Conservation (phyloP, 2,113 vertebrate species). For the Axis porcinus region DNA sequence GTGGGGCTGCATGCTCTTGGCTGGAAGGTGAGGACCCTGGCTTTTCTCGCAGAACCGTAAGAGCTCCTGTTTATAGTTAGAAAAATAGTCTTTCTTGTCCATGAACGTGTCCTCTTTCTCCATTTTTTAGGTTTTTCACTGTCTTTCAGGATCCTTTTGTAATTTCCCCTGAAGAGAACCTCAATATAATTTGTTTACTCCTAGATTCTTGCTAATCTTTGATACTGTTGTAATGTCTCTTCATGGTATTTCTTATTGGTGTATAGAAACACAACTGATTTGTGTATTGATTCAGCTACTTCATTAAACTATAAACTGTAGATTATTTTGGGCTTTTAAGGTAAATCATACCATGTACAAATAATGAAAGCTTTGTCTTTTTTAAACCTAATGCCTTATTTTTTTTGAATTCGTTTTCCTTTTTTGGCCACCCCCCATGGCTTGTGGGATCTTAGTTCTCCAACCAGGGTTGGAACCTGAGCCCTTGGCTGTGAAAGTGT, state of each 20-base stretch:
- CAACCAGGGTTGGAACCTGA: neutral
- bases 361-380: neutral
- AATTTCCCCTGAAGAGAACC: neutral
- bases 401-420: neutral
- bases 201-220: neutral
- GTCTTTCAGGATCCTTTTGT: neutral
- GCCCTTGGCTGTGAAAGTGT: neutral
- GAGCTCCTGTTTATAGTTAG: neutral
- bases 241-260: neutral
- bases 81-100: neutral
- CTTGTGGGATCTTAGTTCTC: neutral
- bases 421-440: neutral
- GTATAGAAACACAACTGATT: neutral
- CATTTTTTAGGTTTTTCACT: neutral
- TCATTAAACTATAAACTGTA: neutral
- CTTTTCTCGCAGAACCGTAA: neutral
- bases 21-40: slow-evolving; percentile 86
- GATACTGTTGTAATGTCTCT: neutral
- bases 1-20: slow-evolving; percentile 93
- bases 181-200: neutral
- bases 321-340: neutral
- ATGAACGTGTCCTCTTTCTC: neutral
- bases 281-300: neutral
- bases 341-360: neutral
- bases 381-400: neutral